Percentiles rank a stretch among this genome's conserved stretches.
Conservation (phyloP, 2,797 vertebrate species). For the Glyptemys insculpta region DNA sequence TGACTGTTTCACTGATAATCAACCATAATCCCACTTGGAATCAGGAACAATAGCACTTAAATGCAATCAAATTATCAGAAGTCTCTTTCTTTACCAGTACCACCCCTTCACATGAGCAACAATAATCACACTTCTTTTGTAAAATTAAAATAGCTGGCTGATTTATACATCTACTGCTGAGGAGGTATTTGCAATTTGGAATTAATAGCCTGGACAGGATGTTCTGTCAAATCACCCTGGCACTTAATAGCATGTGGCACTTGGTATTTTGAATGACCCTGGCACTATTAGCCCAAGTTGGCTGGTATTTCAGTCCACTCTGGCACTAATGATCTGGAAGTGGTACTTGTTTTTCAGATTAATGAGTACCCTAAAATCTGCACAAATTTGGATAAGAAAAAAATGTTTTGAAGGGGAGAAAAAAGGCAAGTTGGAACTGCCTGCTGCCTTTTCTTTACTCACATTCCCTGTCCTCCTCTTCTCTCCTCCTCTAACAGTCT, state of each 20-base stretch:
- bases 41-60: conserved; percentile 26
- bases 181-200: conserved; percentile 84
- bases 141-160: conserved; percentile 78
- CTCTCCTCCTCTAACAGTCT: not conserved
- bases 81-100: conserved; percentile 8
- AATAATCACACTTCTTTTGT: conserved; percentile 66
- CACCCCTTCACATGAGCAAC: conserved; percentile 39
- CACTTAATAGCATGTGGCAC: conserved; percentile 73
- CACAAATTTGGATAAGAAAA: conserved; percentile 77
- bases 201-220: conserved; percentile 81
- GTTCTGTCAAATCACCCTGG: conserved; percentile 84
- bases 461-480: conserved; percentile 5
- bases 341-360: conserved; percentile 81
- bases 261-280: conserved; percentile 81
- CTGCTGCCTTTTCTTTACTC: not conserved
- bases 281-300: conserved; percentile 81
- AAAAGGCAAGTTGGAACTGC: conserved; percentile 29
- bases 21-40: conserved; percentile 40
- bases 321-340: conserved; percentile 84
- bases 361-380: conserved; percentile 81
- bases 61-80: conserved; percentile 55
- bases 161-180: conserved; percentile 74
- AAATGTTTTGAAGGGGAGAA: conserved; percentile 72
- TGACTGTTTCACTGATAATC: conserved; percentile 58
- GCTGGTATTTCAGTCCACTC: conserved; percentile 75